Base-by-base conservation (phyloP, 1,140 invertebrate genomes). In the Calliopsis andreniformis region DNA sequence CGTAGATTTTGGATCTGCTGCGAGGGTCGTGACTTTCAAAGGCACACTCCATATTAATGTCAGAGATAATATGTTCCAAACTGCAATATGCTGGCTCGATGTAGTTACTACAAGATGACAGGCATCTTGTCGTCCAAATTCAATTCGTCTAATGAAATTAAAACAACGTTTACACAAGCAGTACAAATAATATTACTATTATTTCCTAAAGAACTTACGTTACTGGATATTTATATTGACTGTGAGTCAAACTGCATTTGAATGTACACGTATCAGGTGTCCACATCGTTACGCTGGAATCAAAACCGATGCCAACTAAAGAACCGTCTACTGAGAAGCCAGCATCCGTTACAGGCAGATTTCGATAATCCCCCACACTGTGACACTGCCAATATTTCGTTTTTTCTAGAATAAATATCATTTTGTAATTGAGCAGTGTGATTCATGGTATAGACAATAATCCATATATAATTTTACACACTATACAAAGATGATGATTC, bases 261-360 rank as follows among this genome's bases (percentile, higher is more conserved):
- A 96, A 87, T 23, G 93, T 89, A 78, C 92, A 91, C 8, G 90
- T 90, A 66, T 94, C 92, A 61, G 94, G 89, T 78, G 93, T 92
- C 95, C 96, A 97, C 28, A 96, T 87, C 6, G 96, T 97, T 30
- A 97, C 85, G 53, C 92, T 93, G n/a, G 93, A 92, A 30, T 92
- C 94, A 92, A 96, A 97, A 10, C 93, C 94, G 25, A 96, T 95
- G 28, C 94, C 96, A 23, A 97, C 83, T 20, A 97, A 84, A 1
- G 96, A 97, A 35, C 95, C 96, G 92, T 98, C 97, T 53, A 93
- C 91, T 0, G 96, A 95, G 87, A 97, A 97, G 55, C 92, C 93
- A 1, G 94, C 91, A 75, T 93, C 91, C 32, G 92, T 93, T 47
- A 94, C 90, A 7, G 92, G 78, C 18, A 95, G 80, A 79, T 95